phyloP scores from a whole-genome alignment of 2,888 invertebrate genomes.

The Tinea trinotella region DNA sequence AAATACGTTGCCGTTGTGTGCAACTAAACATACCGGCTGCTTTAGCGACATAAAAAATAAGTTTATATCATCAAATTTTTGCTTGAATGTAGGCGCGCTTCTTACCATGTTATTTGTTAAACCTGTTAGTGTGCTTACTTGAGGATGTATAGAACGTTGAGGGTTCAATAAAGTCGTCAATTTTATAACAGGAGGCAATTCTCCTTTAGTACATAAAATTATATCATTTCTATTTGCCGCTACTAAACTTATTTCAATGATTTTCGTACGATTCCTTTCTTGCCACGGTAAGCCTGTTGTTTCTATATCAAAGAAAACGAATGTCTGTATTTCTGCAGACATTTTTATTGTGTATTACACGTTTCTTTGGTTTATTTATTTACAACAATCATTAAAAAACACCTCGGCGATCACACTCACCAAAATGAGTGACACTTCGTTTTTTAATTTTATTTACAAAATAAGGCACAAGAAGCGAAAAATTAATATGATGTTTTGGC shows the following conservation, averaged over 20 bases:
- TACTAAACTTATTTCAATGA: conserved; percentile 79
- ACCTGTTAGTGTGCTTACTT: conserved; percentile 64
- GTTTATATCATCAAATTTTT: conserved; percentile 68
- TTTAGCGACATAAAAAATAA: conserved; percentile 75
- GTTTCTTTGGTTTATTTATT: neutral
- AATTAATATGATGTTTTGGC: too few species aligned
- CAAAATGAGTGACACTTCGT: too few species aligned
- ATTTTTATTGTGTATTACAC: neutral
- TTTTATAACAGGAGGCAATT: conserved; percentile 77
- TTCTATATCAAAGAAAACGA: conserved; percentile 81
- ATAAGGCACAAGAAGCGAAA: too few species aligned
- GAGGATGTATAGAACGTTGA: conserved; percentile 56
- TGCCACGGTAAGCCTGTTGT: conserved; percentile 77
- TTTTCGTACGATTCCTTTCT: conserved; percentile 69
- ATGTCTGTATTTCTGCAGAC: conserved; percentile 41
- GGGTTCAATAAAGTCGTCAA: conserved; percentile 80
- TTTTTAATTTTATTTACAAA: too few species aligned
- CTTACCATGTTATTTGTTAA: conserved; percentile 79
- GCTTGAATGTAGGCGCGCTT: conserved; percentile 72
- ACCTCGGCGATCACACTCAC: too few species aligned
- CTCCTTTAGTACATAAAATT: conserved; percentile 30
- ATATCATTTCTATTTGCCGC: conserved; percentile 73
- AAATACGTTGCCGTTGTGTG: conserved; percentile 86
- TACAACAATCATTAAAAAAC: neutral
- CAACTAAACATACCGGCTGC: conserved; percentile 82